Evolutionary conservation across 2,888 invertebrate species (phyloP).

Genomic region (Sericinus montela): DNA sequence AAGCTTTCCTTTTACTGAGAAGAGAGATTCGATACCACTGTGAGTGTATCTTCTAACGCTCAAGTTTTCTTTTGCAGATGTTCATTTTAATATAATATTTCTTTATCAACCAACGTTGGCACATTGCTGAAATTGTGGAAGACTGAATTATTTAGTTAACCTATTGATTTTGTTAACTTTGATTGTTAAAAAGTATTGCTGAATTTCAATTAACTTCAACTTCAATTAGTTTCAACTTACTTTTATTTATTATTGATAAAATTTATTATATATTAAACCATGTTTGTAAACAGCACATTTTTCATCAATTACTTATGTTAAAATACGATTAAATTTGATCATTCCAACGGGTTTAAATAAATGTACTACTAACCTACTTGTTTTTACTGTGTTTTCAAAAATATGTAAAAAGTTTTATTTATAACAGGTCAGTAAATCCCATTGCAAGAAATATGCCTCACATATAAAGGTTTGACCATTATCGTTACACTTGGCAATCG

Average conservation of each 20-base stretch:
- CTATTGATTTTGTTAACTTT: too few relatives aligned
- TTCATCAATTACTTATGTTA: not conserved
- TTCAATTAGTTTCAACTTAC: too few relatives aligned
- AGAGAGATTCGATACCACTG: too few relatives aligned
- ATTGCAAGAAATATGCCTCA: too few relatives aligned
- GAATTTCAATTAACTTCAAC: too few relatives aligned
- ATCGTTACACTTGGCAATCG: too few relatives aligned
- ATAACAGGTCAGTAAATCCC: too few relatives aligned
- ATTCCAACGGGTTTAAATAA: constrained; percentile 4
- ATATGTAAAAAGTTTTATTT: too few relatives aligned
- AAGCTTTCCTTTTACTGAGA: too few relatives aligned
- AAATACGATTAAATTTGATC: not conserved
- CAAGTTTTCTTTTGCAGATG: not conserved
- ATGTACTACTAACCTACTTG: not conserved
- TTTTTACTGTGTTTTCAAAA: not conserved
- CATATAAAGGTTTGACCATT: too few relatives aligned
- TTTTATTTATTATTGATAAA: not conserved
- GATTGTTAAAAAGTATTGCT: too few relatives aligned
- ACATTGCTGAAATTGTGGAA: constrained; percentile 7
- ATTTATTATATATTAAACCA: not conserved
- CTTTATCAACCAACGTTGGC: not conserved
- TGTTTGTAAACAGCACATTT: not conserved
- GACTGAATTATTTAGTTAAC: constrained; percentile 4
- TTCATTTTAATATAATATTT: not conserved
- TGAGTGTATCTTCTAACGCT: too few relatives aligned